These are phyloP conservation scores for Chaetops frenatus DNA, from an alignment of 2,113 vertebrate genomes.

Conservation along the genomic window DNA sequence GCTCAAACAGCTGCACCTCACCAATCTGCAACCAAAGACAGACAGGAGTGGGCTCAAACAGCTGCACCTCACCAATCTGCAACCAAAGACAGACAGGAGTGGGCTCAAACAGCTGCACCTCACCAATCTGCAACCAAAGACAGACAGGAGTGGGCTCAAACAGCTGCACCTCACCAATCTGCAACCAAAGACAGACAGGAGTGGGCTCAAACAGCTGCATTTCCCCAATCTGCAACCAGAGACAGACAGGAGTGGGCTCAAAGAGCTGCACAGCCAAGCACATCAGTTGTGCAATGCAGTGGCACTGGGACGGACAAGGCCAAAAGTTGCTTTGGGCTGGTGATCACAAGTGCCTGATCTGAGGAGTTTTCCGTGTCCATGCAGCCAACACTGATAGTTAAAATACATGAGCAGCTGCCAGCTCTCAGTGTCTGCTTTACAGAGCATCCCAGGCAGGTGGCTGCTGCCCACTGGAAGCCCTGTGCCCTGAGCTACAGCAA, in stretches of 20 bases:
- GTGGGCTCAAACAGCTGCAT: background rate
- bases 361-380: background rate
- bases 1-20: background rate
- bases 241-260: background rate
- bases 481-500: background rate
- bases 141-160: background rate
- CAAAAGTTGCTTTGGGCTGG: background rate
- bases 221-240: background rate
- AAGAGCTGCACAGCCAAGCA: background rate
- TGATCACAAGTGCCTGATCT: too few species aligned
- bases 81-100: too few species aligned
- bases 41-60: too few species aligned
- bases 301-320: background rate
- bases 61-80: too few species aligned
- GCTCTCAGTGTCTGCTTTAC: background rate
- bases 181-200: background rate
- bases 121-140: background rate
- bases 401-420: background rate
- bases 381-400: background rate
- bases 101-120: background rate
- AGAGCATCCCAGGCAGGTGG: background rate
- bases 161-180: too few species aligned
- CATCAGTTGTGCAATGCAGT: rapidly evolving
- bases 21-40: too few species aligned
- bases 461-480: background rate